Conservation (phyloP, 2,113 vertebrate species). For the Romanogobio albipinnatus region DNA sequence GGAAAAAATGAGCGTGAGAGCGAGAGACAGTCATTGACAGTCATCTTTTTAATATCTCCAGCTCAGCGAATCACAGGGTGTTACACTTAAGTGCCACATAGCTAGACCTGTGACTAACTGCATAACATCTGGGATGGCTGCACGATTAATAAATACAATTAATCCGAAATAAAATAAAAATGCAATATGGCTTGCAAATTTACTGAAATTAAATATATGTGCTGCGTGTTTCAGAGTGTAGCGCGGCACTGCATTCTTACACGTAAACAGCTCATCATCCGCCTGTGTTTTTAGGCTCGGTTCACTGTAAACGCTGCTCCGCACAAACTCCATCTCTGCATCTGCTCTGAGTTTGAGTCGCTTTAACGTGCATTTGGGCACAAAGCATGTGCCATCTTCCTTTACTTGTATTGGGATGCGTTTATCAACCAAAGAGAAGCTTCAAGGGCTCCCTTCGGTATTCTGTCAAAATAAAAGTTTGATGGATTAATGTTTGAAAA, state of each 20-base stretch:
- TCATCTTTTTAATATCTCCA: background rate
- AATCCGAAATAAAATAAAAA: background rate
- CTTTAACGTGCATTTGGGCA: too few relatives aligned
- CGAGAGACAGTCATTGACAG: background rate
- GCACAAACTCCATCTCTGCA: too few relatives aligned
- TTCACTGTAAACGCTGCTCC: background rate
- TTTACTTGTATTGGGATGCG: background rate
- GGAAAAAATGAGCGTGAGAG: background rate
- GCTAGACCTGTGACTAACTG: background rate
- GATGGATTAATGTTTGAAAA: background rate
- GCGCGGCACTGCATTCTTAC: background rate
- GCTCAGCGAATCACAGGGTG: background rate
- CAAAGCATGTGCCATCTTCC: background rate
- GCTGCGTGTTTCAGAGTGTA: background rate
- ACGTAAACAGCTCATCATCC: background rate
- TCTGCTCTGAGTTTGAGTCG: too few relatives aligned
- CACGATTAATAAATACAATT: background rate
- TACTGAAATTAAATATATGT: background rate
- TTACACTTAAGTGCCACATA: background rate
- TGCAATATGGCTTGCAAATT: background rate
- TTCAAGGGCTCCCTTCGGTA: background rate
- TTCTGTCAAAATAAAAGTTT: background rate
- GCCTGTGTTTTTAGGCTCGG: background rate
- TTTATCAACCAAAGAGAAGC: background rate
- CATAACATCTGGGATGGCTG: background rate